Conservation (phyloP, 2,888 invertebrate genomes). For the Drosophila falleni region DNA sequence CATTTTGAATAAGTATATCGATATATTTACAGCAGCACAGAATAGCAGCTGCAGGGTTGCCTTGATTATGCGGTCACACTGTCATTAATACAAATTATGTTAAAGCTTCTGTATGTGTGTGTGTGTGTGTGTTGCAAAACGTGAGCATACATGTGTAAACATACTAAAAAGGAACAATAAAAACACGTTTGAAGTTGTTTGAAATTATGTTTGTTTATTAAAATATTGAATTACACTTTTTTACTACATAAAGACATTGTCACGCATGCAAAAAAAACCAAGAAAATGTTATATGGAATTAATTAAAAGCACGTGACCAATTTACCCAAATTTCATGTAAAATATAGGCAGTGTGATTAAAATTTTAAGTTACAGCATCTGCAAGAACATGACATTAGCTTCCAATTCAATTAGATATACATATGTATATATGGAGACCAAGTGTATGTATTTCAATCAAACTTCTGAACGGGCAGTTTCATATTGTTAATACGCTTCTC, state of each 20-base stretch:
- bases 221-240: slow-evolving; percentile 2
- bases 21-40: slow-evolving; percentile 8
- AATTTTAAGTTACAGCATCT: slow-evolving; percentile 9
- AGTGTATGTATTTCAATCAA: not conserved
- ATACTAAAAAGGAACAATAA: slow-evolving; percentile 26
- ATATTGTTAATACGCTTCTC: not conserved
- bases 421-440: not conserved
- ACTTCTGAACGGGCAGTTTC: not conserved
- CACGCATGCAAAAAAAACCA: slow-evolving; percentile 8
- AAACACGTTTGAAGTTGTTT: slow-evolving; percentile 32
- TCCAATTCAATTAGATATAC: not conserved
- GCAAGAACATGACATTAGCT: not conserved
- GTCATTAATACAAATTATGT: slow-evolving; percentile 1
- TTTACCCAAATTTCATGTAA: not conserved
- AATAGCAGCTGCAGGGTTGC: slow-evolving; percentile 16
- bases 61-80: slow-evolving; percentile 32
- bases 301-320: slow-evolving; percentile 9
- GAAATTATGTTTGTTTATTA: slow-evolving; percentile 37
- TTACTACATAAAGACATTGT: not conserved
- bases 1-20: not conserved
- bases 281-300: not conserved
- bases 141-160: slow-evolving; percentile 25
- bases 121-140: slow-evolving; percentile 21
- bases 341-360: not conserved
- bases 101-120: slow-evolving; percentile 4